Conservation (phyloP, 2,113 vertebrate species). For the Anguilla rostrata region DNA sequence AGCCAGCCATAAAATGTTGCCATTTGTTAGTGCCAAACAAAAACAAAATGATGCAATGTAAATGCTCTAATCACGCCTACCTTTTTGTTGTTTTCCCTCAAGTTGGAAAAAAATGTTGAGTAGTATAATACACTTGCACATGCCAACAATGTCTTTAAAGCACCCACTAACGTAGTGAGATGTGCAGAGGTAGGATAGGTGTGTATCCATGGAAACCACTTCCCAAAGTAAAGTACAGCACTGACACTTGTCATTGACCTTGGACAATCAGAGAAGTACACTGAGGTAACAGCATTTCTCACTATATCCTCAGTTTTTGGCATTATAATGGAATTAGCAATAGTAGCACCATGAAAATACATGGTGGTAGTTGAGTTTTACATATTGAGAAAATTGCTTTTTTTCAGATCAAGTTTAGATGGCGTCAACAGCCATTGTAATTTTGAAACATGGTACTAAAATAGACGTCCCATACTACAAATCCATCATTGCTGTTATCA, state of each 20-base stretch:
- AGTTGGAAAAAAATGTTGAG: background rate
- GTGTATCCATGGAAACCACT: conserved; percentile 7
- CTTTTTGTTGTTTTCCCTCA: background rate
- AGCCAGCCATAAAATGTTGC: conserved; percentile 14
- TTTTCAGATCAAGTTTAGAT: background rate
- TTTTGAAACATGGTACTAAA: conserved; percentile 1
- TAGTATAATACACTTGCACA: conserved; percentile 1
- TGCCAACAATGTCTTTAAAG: background rate
- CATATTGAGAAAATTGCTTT: background rate
- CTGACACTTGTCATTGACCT: conserved; percentile 31
- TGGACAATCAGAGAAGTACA: conserved; percentile 61
- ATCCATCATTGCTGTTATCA: background rate
- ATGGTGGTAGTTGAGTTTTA: background rate
- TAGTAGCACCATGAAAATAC: background rate
- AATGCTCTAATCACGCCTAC: background rate
- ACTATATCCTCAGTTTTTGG: conserved; percentile 11
- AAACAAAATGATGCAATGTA: background rate
- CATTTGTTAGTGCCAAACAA: conserved; percentile 42
- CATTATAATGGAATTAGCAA: conserved; percentile 5
- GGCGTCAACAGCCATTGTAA: background rate
- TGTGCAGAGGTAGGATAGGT: background rate
- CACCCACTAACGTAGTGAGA: background rate
- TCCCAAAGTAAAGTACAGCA: background rate
- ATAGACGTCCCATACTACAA: background rate
- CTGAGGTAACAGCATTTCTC: conserved; percentile 19